These are phyloP conservation scores for Madoqua kirkii DNA, from an alignment of 2,113 vertebrate species.

Conservation along the genomic window DNA sequence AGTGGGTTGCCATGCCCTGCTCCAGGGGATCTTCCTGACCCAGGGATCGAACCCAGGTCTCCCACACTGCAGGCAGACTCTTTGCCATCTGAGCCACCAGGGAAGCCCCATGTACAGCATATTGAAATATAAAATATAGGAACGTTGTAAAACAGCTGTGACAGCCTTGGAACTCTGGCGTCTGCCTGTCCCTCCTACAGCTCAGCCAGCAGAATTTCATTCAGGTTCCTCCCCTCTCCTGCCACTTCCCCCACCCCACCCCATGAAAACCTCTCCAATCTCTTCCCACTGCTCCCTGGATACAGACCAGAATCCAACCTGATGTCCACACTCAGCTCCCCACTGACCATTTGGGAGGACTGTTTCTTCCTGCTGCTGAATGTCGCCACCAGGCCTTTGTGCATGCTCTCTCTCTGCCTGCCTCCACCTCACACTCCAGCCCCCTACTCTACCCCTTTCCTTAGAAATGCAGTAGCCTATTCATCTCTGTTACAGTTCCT, in stretches of 20 bases:
- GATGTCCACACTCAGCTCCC: not conserved
- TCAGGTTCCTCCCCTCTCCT: not conserved
- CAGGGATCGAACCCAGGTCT: not conserved
- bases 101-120: not conserved
- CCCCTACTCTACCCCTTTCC: not conserved
- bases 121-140: not conserved
- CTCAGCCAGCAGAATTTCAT: not conserved
- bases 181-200: not conserved
- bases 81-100: not conserved
- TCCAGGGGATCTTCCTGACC: not conserved
- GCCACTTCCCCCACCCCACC: no score
- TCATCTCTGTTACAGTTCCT: not conserved
- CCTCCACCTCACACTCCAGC: not conserved
- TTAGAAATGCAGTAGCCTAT: not conserved
- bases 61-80: accelerated
- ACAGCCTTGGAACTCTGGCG: not conserved
- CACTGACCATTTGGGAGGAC: not conserved
- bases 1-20: not conserved
- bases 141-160: not conserved
- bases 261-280: not conserved
- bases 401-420: not conserved
- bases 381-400: not conserved
- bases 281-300: not conserved
- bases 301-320: not conserved
- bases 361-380: not conserved